Base-by-base conservation (phyloP, 30 jellyfish, hydroid and myxozoan species). In the Hydra vulgaris region DNA sequence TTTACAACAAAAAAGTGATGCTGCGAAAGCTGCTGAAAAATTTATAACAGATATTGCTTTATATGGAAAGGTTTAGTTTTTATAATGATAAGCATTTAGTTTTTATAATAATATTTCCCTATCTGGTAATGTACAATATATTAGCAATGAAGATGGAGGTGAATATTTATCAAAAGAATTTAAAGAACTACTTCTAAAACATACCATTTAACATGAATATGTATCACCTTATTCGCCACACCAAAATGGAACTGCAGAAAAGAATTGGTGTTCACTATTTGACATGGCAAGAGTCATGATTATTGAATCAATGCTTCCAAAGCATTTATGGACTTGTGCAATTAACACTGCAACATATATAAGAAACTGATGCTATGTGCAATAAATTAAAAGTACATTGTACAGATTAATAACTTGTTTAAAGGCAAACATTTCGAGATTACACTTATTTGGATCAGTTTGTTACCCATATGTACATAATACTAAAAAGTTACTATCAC, bases 191-290 rank as follows among this genome's bases (percentile, higher is more conserved):
- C 26, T 80, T 12, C 21, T 80, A 7, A 80, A 80, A 53, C 78
- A 74, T 79, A 74, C n/a, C 21, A 74, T 74, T 20, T 21, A 74
- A 26, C 82, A 74, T 71, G 85, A 27, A 78, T 23, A 40, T 12
- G 19, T 20, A 52, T 56, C 85, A 55, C 85, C 85, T 15, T 56
- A 78, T 74, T 78, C 85, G 27, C 84, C 85, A 54, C 85, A 78
- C 71, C 84, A 78, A 78, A 56, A 78, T 66, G 85, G 85, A n/a
- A 78, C 85, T 18, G 84, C 85, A 78, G 84, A 78, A 56, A 54
- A 52, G 66, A 78, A 56, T 53, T 78, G 85, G 85, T 8, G 85
- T 12, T n/a, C n/a, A n/a, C n/a, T n/a, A n/a, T n/a, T n/a, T n/a
- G n/a, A n/a, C n/a, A n/a, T n/a, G n/a, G n/a, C n/a, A 83, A 18